Evolutionary conservation across 1,140 invertebrate genomes (phyloP).

Genomic region (Drosophila persimilis): DNA sequence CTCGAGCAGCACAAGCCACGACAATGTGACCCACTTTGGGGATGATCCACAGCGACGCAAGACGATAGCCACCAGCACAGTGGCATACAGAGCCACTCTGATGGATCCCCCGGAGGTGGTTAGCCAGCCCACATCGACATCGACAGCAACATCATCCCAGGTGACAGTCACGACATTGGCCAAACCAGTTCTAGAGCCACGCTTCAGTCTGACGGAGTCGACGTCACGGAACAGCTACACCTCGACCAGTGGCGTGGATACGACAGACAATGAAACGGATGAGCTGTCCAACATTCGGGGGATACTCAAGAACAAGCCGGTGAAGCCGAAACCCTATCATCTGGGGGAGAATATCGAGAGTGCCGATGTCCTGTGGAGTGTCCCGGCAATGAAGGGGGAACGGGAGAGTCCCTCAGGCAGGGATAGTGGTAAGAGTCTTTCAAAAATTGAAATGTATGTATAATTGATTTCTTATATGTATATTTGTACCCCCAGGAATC

Average conservation of each 20-base stretch:
- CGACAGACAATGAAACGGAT: conserved; percentile 81
- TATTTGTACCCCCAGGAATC: not conserved
- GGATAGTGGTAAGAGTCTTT: conserved; percentile 47
- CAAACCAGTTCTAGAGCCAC: conserved; percentile 46
- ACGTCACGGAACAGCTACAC: conserved; percentile 70
- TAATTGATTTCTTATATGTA: not conserved
- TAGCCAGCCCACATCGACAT: conserved; percentile 27
- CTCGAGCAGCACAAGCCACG: conserved; percentile 8
- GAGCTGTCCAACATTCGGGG: conserved; percentile 86
- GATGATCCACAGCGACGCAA: conserved; percentile 62
- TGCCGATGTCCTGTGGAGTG: conserved; percentile 84
- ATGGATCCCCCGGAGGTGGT: conserved; percentile 69
- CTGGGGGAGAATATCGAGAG: conserved; percentile 86
- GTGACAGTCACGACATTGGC: conserved; percentile 62
- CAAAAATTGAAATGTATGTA: not conserved
- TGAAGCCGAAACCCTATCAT: conserved; percentile 88
- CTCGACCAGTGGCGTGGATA: conserved; percentile 82
- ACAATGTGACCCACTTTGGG: conserved; percentile 65
- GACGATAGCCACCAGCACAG: conserved; percentile 61
- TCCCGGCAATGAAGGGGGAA: conserved; percentile 64
- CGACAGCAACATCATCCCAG: conserved; percentile 26
- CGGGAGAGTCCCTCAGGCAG: conserved; percentile 45
- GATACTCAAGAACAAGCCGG: conserved; percentile 88
- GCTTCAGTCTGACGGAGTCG: conserved; percentile 58
- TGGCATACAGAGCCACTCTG: conserved; percentile 69